A percentile compares a stretch with the other conserved stretches of the same genome.
Evolutionary conservation across 2,113 vertebrate genomes (phyloP).

Genomic region (Anoura caudifer): DNA sequence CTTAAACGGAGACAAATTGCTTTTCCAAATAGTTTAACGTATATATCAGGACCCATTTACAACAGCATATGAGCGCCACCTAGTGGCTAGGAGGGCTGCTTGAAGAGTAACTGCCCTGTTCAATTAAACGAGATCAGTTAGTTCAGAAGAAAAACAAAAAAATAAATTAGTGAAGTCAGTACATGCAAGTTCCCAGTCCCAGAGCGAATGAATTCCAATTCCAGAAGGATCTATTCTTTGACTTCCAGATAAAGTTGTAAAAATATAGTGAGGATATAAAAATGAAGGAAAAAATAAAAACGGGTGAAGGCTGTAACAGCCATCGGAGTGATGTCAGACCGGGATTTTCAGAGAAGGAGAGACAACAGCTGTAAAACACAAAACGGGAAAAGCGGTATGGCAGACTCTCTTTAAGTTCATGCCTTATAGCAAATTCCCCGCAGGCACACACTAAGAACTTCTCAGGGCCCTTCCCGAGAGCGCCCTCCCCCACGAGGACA

Average conservation of each 20-base stretch:
- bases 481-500: neutral
- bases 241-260: neutral
- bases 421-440: neutral
- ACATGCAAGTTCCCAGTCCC: neutral
- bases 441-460: neutral
- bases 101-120: neutral
- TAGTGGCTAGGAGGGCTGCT: neutral
- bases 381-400: neutral
- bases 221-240: neutral
- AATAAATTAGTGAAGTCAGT: neutral
- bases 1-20: slow-evolving; percentile 42
- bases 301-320: neutral
- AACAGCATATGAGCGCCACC: slow-evolving; percentile 35
- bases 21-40: slow-evolving; percentile 22
- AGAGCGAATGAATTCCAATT: neutral
- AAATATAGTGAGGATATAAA: neutral
- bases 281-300: neutral
- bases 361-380: neutral
- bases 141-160: neutral
- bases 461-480: neutral
- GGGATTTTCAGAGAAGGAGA: neutral
- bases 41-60: neutral
- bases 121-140: neutral
- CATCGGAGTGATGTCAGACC: neutral
- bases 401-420: neutral